Evolutionary conservation across 2,113 vertebrate genomes (phyloP), one percentile per base, ranked within the genome.

Genomic region (Morone saxatilis): DNA sequence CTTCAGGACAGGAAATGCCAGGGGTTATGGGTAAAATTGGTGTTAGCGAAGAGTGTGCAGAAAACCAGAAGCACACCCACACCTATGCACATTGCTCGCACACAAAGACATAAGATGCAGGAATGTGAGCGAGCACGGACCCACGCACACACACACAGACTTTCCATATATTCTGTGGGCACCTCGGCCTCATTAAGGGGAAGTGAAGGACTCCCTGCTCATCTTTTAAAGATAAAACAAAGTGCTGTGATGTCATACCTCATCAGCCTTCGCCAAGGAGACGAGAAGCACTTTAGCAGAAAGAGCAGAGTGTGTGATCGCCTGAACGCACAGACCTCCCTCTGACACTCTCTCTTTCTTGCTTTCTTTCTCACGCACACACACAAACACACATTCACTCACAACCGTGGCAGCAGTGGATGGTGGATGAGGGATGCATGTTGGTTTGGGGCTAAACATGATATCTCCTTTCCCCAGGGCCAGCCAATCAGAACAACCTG

Each of bases 161-260:
- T 80, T 71, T 86, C 78, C 86, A 80, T 91, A 85, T 89, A 86
- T 89, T 92, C 68, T 75, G 85, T 71, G 88, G 85, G 91, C 89
- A 91, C 86, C 90, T 93, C 87, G 12, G 84, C 92, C 91, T 95
- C 90, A 95, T 94, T 95, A 95, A 87, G 86, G 88, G 84, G 85
- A 92, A 92, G 86, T 85, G 86, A 89, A 92, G 89, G 85, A 22
- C 91, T 93, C 91, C 88, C 89, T 83, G 84, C 93, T 95, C 94
- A 96, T 95, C 93, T 93, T 95, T 95, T 90, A 95, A 95, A 95
- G 93, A 94, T 95, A 92, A 94, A 93, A 95, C 92, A 96, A 95
- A 96, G 95, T 94, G 94, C 94, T 86, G 92, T 92, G 93, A 95
- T 95, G 95, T 94, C 94, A 94, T 91, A 88, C 86, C 91, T 92